Evolutionary conservation across 2,888 invertebrate genomes (phyloP).

Genomic region (Serrognathus titanus): DNA sequence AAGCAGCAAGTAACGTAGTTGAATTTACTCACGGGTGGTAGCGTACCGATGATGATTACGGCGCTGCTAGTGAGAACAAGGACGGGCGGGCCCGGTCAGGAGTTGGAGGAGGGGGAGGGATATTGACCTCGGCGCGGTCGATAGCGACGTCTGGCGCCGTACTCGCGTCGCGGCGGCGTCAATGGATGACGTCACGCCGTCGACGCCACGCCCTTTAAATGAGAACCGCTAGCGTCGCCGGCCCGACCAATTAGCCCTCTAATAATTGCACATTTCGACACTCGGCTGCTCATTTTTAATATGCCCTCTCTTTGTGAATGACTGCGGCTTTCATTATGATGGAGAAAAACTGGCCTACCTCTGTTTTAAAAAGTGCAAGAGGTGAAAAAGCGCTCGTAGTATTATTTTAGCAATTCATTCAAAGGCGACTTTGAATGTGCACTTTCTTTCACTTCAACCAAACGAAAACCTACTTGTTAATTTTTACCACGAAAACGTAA

Average conservation of each 20-base stretch:
- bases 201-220: conserved; percentile 41
- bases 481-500: too few species aligned
- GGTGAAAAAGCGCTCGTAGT: too few species aligned
- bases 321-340: too few species aligned
- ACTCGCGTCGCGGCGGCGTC: conserved; percentile 49
- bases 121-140: conserved; percentile 41
- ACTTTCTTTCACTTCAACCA: too few species aligned
- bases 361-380: too few species aligned
- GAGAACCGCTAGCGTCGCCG: conserved; percentile 14
- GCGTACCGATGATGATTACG: background rate
- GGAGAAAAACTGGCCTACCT: too few species aligned
- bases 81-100: conserved; percentile 1
- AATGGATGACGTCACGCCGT: conserved; percentile 56
- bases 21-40: background rate
- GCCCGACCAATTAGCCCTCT: conserved; percentile 13
- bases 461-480: too few species aligned
- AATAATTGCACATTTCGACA: conserved; percentile 2
- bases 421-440: too few species aligned
- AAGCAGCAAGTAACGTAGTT: too few species aligned
- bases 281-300: background rate
- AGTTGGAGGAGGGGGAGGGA: conserved; percentile 20
- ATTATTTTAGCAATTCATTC: too few species aligned
- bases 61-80: background rate
- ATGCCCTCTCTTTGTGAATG: too few species aligned
- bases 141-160: conserved; percentile 42